Percentiles rank a stretch among this genome's conserved stretches.
Conservation (phyloP, 2,888 invertebrate species). For the Acrocyrtus sp. region DNA sequence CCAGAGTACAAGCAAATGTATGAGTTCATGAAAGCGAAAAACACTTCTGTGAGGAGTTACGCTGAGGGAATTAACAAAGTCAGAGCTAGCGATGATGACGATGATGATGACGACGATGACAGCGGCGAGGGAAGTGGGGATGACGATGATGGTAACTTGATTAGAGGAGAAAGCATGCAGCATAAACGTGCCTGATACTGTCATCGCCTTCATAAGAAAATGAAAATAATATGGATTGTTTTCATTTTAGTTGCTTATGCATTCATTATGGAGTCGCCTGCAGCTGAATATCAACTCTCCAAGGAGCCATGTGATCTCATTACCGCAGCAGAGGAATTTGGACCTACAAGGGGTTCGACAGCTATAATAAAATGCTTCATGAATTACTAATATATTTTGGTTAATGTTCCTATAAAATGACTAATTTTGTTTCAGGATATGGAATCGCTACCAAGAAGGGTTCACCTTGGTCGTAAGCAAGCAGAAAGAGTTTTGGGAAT, state of each 20-base stretch:
- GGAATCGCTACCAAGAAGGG: slow-evolving; percentile 54
- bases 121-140: slow-evolving; percentile 21
- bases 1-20: slow-evolving; percentile 90
- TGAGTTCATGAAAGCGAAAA: slow-evolving; percentile 88
- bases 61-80: slow-evolving; percentile 84
- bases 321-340: slow-evolving; percentile 78
- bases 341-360: slow-evolving; percentile 40
- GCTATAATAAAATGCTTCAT: background rate
- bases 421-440: slow-evolving; percentile 35
- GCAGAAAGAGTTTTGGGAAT: background rate
- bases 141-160: slow-evolving; percentile 18
- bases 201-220: background rate
- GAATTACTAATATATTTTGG: background rate
- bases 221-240: too few species aligned
- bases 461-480: slow-evolving; percentile 51
- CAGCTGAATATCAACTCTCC: slow-evolving; percentile 85
- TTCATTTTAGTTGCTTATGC: slow-evolving; percentile 82
- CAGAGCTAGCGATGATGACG: slow-evolving; percentile 67
- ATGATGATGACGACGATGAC: slow-evolving; percentile 26
- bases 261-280: slow-evolving; percentile 74
- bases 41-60: slow-evolving; percentile 83
- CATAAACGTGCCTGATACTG: too few species aligned
- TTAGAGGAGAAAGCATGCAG: too few species aligned
- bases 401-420: background rate
- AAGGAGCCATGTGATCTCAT: slow-evolving; percentile 93